Conservation (phyloP, 2,113 vertebrate genomes). For the Neodon shergylaensis region DNA sequence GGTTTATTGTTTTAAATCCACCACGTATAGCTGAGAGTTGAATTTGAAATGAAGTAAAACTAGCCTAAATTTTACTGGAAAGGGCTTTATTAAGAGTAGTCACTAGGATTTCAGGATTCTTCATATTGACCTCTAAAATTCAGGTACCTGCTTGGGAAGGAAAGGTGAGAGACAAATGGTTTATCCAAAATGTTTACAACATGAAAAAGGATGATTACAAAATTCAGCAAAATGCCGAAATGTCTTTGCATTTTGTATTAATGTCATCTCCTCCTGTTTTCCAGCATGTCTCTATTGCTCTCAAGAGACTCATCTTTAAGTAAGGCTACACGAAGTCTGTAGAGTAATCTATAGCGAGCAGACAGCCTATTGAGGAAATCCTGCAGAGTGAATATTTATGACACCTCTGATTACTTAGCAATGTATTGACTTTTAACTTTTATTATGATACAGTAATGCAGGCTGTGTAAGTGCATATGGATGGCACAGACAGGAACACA, state of each 20-base stretch:
- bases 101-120: conserved; percentile 19
- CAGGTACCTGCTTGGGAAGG: not conserved
- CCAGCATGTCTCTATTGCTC: conserved; percentile 61
- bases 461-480: not conserved
- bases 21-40: not conserved
- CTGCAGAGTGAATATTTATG: conserved; percentile 66
- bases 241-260: conserved; percentile 78
- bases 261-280: conserved; percentile 64
- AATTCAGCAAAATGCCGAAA: conserved; percentile 65
- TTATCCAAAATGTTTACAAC: conserved; percentile 52
- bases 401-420: conserved; percentile 66
- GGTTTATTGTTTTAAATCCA: conserved; percentile 65
- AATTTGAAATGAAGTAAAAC: conserved; percentile 59
- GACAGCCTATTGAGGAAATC: conserved; percentile 67
- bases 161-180: conserved; percentile 46
- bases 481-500: not conserved
- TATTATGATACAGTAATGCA: conserved; percentile 55
- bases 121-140: conserved; percentile 60
- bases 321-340: conserved; percentile 55
- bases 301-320: conserved; percentile 73
- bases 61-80: conserved; percentile 58
- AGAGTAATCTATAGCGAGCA: conserved; percentile 74
- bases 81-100: conserved; percentile 49
- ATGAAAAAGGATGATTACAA: conserved; percentile 64
- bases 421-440: conserved; percentile 70